These are phyloP conservation scores for Drosophila arizonae DNA, from an alignment of 1,140 invertebrate genomes.

Conservation along the genomic window DNA sequence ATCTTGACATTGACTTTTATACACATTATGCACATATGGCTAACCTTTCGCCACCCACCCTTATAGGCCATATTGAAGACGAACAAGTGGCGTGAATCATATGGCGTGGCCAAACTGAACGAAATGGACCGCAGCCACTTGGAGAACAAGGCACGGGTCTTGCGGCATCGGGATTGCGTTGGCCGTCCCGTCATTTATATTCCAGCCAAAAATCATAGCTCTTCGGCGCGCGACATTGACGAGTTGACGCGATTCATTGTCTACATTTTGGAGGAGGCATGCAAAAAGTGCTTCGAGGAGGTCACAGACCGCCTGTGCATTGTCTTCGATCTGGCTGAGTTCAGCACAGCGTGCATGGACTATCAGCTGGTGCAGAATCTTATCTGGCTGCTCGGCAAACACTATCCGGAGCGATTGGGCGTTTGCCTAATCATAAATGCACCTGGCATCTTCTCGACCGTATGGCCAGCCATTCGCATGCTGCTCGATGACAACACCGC, in stretches of 20 bases:
- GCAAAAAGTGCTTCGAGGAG: conserved; percentile 90
- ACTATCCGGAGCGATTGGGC: conserved; percentile 90
- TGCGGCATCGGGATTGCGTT: conserved; percentile 87
- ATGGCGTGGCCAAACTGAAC: conserved; percentile 85
- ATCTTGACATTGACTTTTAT: conserved; percentile 33
- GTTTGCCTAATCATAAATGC: conserved; percentile 89
- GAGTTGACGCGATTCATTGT: conserved; percentile 90
- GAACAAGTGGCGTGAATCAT: conserved; percentile 90
- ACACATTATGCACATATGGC: conserved; percentile 8
- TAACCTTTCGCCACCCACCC: not conserved
- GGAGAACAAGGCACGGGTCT: conserved; percentile 86
- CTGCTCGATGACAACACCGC: conserved; percentile 91
- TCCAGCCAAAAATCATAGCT: conserved; percentile 89
- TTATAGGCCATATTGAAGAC: conserved; percentile 88
- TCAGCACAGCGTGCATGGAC: conserved; percentile 89
- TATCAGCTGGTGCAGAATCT: conserved; percentile 90
- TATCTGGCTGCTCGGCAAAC: conserved; percentile 89
- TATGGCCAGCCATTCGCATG: conserved; percentile 89
- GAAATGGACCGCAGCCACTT: conserved; percentile 86
- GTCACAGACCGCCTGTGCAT: conserved; percentile 91
- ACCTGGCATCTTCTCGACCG: conserved; percentile 88
- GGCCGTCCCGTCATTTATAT: conserved; percentile 90
- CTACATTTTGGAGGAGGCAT: conserved; percentile 89
- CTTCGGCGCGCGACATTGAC: conserved; percentile 88
- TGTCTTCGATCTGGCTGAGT: conserved; percentile 89